Evolutionary conservation across 1,140 invertebrate genomes (phyloP), one percentile per base, ranked within the genome.

Genomic region (Protaetia brevitarsis): DNA sequence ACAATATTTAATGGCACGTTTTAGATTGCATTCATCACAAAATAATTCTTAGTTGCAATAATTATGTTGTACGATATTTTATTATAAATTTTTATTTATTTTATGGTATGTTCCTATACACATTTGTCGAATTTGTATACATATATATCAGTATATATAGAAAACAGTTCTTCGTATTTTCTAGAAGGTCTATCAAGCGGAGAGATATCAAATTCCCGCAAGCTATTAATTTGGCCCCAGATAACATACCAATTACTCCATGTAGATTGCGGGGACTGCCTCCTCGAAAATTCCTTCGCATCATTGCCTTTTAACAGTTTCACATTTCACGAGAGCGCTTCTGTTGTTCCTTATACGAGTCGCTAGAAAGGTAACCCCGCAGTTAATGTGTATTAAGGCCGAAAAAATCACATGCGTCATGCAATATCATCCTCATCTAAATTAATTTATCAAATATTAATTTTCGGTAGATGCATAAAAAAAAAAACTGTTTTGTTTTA

Each of bases 371-470:
- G 41, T 51, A 51, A 51, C 41, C 41, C 41, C 41, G 41, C 26
- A 23, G 31, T 23, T n/a, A n/a, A n/a, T n/a, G n/a, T n/a, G n/a
- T n/a, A 51, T 23, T 23, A 51, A 51, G 26, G 19, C 19, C 41
- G 13, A 51, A 51, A 45, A 19, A 51, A 51, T 51, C 26, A 13
- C 11, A 11, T 51, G 26, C 19, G 41, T 51, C 41, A 51, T 51
- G 41, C 41, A 51, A 51, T 51, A 51, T 51, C 41, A 51, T 51
- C 41, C 41, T 51, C 41, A 51, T 51, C 41, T 51, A 51, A 51
- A 51, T 51, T 51, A 51, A 51, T 51, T 51, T 51, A 51, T 51
- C 41, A 51, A 51, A 51, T 51, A 51, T 51, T 51, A 51, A 51
- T 51, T 51, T 51, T 51, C 41, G 41, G 41, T 51, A 51, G 41